Evolutionary conservation across 2,888 invertebrate species (phyloP).

Genomic region (Anagyrus pseudococci): DNA sequence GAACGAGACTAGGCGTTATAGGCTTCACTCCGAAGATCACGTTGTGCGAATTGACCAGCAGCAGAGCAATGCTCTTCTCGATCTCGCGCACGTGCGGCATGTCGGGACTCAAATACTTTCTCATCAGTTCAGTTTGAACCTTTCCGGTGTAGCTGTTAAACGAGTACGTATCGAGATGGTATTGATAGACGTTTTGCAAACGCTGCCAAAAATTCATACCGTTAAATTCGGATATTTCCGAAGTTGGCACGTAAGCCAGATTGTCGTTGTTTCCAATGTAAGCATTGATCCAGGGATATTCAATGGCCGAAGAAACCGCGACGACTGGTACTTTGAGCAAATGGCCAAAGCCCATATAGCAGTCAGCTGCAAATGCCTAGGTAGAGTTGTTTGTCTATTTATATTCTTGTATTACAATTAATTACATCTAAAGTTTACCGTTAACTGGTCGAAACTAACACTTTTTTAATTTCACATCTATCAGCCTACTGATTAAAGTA

Average conservation of each 20-base stretch:
- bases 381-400: neutral
- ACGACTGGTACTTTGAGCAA: conserved; percentile 45
- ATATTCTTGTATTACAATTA: neutral
- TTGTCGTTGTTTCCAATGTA: conserved; percentile 44
- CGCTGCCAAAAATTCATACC: conserved; percentile 44
- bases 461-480: neutral
- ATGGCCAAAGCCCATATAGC: conserved; percentile 48
- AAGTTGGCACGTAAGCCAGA: conserved; percentile 37
- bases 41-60: conserved; percentile 64
- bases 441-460: neutral
- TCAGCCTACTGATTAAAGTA: no score
- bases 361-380: conserved; percentile 43
- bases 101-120: conserved; percentile 45
- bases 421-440: neutral
- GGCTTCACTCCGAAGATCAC: conserved; percentile 62
- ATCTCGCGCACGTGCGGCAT: conserved; percentile 59
- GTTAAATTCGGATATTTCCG: neutral
- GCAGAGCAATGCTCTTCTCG: conserved; percentile 62
- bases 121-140: conserved; percentile 41
- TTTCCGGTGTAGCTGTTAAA: conserved; percentile 35
- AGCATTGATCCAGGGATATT: conserved; percentile 41
- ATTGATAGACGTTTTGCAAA: conserved; percentile 37
- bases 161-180: neutral
- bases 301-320: conserved; percentile 31
- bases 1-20: conserved; percentile 60